Evolutionary conservation across 2,888 invertebrate species (phyloP).

Genomic region (Diogma glabrata): DNA sequence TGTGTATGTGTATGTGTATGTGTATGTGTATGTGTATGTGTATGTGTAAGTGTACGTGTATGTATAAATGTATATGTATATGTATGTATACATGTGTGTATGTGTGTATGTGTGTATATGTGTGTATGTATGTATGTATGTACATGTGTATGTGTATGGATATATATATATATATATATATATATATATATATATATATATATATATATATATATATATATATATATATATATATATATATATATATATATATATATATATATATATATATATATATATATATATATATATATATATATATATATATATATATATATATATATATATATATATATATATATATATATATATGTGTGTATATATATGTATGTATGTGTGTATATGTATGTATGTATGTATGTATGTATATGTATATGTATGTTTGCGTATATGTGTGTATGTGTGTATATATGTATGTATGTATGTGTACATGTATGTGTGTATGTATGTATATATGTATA

Average conservation of each 20-base stretch:
- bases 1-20: not conserved
- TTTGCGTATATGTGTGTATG: not conserved
- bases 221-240: not conserved
- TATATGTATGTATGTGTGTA: not conserved
- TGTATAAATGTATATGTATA: slow-evolving; percentile 17
- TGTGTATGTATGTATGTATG: slow-evolving; percentile 12
- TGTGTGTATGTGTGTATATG: slow-evolving; percentile 12
- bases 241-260: not conserved
- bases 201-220: not conserved
- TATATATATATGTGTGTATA: not conserved
- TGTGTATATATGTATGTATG: too few relatives aligned
- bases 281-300: not conserved
- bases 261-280: not conserved
- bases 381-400: not conserved
- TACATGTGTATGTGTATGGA: slow-evolving; percentile 11
- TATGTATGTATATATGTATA: too few relatives aligned
- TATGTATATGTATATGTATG: not conserved
- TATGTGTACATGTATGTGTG: too few relatives aligned
- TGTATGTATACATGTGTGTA: slow-evolving; percentile 10
- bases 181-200: not conserved
- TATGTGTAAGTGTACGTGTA: slow-evolving; percentile 3
- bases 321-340: not conserved
- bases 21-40: too few relatives aligned
- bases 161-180: too few relatives aligned
- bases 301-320: not conserved